Evolutionary conservation across 2,797 vertebrate genomes (phyloP).

Genomic region (Parotocinclus haroldoi): DNA sequence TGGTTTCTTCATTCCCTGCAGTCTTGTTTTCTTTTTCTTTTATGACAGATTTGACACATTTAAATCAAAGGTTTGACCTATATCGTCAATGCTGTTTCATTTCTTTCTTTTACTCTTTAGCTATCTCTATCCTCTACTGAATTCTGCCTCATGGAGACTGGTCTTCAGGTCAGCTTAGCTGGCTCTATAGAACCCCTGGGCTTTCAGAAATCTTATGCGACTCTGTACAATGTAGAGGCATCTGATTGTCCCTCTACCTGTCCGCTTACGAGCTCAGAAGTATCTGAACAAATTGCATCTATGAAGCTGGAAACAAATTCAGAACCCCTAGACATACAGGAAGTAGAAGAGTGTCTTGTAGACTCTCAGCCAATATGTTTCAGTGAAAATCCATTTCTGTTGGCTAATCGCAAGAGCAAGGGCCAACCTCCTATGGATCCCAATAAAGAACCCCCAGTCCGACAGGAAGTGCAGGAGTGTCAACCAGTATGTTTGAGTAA

Average conservation of each 20-base stretch:
- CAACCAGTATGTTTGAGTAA: too few species aligned
- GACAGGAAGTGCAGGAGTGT: too few species aligned
- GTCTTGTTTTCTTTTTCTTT: background rate
- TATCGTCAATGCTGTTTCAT: constrained; percentile 7
- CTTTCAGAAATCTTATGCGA: constrained; percentile 52
- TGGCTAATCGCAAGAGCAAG: constrained; percentile 77
- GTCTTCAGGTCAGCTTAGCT: constrained; percentile 59
- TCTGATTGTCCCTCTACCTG: constrained; percentile 43
- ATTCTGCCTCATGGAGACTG: constrained; percentile 70
- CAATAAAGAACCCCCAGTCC: too few species aligned
- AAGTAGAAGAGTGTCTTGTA: constrained; percentile 70
- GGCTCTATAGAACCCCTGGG: constrained; percentile 63
- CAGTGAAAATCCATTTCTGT: constrained; percentile 80
- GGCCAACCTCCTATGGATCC: constrained; percentile 54
- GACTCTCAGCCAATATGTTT: constrained; percentile 84
- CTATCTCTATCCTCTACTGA: constrained; percentile 57
- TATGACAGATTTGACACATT: too few species aligned
- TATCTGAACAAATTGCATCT: constrained; percentile 32
- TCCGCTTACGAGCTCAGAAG: constrained; percentile 41
- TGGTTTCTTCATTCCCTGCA: background rate
- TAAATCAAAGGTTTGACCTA: background rate
- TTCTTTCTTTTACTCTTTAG: constrained; percentile 61
- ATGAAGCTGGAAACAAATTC: constrained; percentile 30
- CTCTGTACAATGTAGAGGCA: constrained; percentile 54
- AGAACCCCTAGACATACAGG: constrained; percentile 30